A percentile compares a stretch with the other conserved stretches of the same genome.
Evolutionary conservation across 2,888 invertebrate genomes (phyloP).

Genomic region (Osmoderma eremita): DNA sequence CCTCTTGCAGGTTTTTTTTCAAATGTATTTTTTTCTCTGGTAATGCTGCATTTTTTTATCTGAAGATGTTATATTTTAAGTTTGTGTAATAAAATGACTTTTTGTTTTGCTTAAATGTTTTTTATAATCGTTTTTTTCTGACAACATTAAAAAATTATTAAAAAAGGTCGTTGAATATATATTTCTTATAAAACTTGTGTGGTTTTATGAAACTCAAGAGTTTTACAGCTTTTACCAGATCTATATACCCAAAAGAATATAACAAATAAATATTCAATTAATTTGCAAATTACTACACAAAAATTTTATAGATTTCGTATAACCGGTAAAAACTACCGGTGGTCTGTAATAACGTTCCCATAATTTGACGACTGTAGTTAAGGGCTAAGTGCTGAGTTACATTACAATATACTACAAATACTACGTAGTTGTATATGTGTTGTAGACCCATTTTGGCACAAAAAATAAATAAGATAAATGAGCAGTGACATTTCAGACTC

Average conservation of each 20-base stretch:
- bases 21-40: background rate
- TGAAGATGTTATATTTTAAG: background rate
- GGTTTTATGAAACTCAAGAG: no score
- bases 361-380: no score
- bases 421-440: no score
- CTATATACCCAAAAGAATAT: background rate
- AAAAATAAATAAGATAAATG: slow-evolving; percentile 18
- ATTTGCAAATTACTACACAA: background rate
- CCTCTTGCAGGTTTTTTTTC: background rate
- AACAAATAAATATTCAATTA: background rate
- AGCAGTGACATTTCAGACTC: background rate
- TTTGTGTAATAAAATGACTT: no score
- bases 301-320: background rate
- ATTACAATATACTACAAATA: no score
- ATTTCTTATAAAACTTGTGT: no score
- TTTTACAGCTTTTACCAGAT: background rate
- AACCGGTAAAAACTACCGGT: background rate
- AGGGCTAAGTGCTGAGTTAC: no score
- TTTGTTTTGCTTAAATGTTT: background rate
- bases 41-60: background rate
- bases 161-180: background rate
- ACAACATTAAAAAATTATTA: background rate
- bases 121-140: background rate
- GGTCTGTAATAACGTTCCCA: background rate
- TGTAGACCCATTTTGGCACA: no score